Evolutionary conservation across 1,140 invertebrate genomes (phyloP).

Genomic region (Trichonephila clavipes): DNA sequence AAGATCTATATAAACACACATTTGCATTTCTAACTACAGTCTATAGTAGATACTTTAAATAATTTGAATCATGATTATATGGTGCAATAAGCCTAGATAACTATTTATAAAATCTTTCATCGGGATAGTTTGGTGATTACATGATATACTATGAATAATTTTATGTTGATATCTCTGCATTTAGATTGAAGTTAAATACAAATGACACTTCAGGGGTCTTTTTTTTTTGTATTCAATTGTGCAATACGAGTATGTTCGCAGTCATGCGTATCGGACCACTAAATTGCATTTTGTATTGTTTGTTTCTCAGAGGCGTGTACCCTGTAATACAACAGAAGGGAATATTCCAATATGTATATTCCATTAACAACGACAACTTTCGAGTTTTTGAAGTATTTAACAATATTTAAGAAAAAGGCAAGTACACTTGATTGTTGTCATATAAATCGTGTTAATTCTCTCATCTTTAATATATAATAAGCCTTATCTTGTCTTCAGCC

Average conservation of each 20-base stretch:
- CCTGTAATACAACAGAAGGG: slow-evolving; percentile 75
- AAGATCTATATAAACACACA: too few species aligned
- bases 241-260: background rate
- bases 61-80: too few species aligned
- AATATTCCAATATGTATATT: slow-evolving; percentile 75
- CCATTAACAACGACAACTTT: slow-evolving; percentile 22
- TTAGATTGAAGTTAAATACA: background rate
- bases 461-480: background rate
- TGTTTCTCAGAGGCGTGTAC: slow-evolving; percentile 44
- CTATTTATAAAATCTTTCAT: too few species aligned
- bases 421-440: background rate
- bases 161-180: background rate
- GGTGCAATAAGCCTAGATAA: too few species aligned
- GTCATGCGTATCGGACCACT: slow-evolving; percentile 35
- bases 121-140: too few species aligned
- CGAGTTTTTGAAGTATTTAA: background rate
- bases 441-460: background rate
- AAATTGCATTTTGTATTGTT: slow-evolving; percentile 56
- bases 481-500: background rate
- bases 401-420: too few species aligned
- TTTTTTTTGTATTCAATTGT: slow-evolving; percentile 20
- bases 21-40: too few species aligned
- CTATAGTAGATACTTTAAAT: too few species aligned
- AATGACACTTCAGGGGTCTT: background rate
- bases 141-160: too few species aligned